A percentile compares a stretch with the other conserved stretches of the same genome.
Evolutionary conservation across 1,140 invertebrate species (phyloP).

Genomic region (Aphaenogaster rudis): DNA sequence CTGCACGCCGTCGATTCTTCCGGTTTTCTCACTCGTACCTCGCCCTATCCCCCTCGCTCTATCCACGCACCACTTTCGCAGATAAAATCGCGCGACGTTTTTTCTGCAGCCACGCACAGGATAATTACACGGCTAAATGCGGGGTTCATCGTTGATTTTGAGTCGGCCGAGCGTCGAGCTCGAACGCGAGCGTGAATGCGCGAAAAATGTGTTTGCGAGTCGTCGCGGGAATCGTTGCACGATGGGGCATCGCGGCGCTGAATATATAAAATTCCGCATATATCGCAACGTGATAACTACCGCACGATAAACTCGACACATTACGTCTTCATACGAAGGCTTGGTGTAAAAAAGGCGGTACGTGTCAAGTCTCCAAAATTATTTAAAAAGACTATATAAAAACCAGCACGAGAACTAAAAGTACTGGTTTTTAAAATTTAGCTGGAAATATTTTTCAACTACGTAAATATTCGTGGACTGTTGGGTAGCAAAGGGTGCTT

Average conservation of each 20-base stretch:
- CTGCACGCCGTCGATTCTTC: conserved; percentile 27
- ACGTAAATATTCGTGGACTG: background rate
- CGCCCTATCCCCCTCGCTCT: background rate
- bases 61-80: conserved; percentile 42
- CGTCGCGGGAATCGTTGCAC: conserved; percentile 38
- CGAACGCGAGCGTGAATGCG: conserved; percentile 39
- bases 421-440: background rate
- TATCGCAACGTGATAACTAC: conserved; percentile 21
- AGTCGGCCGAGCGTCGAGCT: conserved; percentile 28
- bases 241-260: conserved; percentile 39
- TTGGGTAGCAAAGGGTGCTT: background rate
- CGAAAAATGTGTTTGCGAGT: conserved; percentile 52
- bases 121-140: conserved; percentile 64
- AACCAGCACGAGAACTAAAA: background rate
- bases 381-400: background rate
- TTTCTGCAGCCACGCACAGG: conserved; percentile 23
- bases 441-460: background rate
- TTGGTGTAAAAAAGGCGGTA: background rate
- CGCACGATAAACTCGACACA: conserved; percentile 37
- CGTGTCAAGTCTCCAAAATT: background rate
- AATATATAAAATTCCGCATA: conserved; percentile 45
- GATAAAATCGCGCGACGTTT: conserved; percentile 65
- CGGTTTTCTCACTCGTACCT: conserved; percentile 16
- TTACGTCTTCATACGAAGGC: conserved; percentile 27
- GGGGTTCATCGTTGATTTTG: conserved; percentile 54